A percentile compares a stretch with the other conserved stretches of the same genome.
phyloP scores from a whole-genome alignment of 2,797 vertebrate genomes.

The Hydrolagus colliei region DNA sequence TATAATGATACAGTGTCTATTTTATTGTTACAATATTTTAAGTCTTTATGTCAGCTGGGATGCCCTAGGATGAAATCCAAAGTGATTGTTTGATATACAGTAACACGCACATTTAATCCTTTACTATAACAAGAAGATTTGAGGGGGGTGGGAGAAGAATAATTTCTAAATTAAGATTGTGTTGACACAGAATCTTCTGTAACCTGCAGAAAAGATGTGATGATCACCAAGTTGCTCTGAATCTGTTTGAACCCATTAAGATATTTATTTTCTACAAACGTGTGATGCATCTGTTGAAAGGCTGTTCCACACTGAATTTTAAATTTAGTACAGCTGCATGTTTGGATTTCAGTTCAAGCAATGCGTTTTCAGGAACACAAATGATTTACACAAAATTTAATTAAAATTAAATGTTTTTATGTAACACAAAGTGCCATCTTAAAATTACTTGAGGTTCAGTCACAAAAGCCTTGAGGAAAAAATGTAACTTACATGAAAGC shows the following conservation, averaged over 20 bases:
- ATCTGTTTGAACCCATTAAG: not conserved
- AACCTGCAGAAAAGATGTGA: not conserved
- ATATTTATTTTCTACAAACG: not conserved
- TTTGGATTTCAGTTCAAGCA: not conserved
- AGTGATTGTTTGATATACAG: not conserved
- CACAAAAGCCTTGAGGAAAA: not conserved
- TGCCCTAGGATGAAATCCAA: not conserved
- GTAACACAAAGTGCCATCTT: not conserved
- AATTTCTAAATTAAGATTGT: not conserved
- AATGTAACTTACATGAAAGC: not conserved
- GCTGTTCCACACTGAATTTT: not conserved
- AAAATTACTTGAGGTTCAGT: not conserved
- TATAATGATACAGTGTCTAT: not conserved
- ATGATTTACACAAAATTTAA: not conserved
- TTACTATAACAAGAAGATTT: not conserved
- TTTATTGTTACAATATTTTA: not conserved
- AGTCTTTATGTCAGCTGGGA: not conserved
- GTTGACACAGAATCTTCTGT: not conserved
- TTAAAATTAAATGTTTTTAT: not conserved
- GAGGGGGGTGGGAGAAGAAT: not conserved
- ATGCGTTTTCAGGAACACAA: constrained; percentile 2
- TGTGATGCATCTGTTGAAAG: not conserved
- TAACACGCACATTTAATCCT: no score
- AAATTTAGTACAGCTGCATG: not conserved
- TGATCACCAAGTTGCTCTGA: not conserved